phyloP scores from a whole-genome alignment of 1,140 invertebrate species.

The Sycophila sp. region DNA sequence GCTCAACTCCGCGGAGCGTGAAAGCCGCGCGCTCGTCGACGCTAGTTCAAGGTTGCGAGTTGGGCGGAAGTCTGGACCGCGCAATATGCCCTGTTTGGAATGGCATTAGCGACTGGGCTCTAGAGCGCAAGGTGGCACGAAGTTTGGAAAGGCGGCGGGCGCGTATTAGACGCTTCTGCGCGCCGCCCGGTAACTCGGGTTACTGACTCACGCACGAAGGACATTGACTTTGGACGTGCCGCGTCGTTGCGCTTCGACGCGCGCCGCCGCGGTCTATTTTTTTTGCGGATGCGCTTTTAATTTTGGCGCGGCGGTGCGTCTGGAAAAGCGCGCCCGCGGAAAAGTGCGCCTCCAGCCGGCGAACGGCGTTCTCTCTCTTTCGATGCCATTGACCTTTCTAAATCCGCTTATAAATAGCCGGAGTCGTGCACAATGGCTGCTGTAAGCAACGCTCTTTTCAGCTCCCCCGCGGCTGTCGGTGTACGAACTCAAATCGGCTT shows the following conservation, averaged over 20 bases:
- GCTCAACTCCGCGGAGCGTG: slow-evolving; percentile 3
- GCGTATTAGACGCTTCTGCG: slow-evolving; percentile 41
- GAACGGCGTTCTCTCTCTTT: too few species aligned
- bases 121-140: slow-evolving; percentile 1
- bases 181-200: slow-evolving; percentile 50
- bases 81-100: slow-evolving; percentile 45
- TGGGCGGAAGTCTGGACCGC: slow-evolving; percentile 51
- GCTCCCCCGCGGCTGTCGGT: too few species aligned
- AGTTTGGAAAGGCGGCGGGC: slow-evolving; percentile 5
- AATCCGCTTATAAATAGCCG: too few species aligned
- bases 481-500: too few species aligned
- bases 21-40: slow-evolving; percentile 28
- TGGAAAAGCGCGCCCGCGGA: too few species aligned
- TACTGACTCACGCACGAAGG: slow-evolving; percentile 51
- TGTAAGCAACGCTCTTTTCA: too few species aligned
- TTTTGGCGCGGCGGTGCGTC: not conserved
- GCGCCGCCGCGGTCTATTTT: slow-evolving; percentile 19
- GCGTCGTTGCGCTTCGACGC: not conserved
- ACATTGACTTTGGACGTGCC: slow-evolving; percentile 24
- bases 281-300: slow-evolving; percentile 2
- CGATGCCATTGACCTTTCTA: too few species aligned
- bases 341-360: too few species aligned
- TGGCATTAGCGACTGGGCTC: slow-evolving; percentile 45
- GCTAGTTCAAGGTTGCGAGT: slow-evolving; percentile 53
- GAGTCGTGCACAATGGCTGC: too few species aligned